Conservation (phyloP, 2,797 vertebrate species). For the Lacerta viridis region DNA sequence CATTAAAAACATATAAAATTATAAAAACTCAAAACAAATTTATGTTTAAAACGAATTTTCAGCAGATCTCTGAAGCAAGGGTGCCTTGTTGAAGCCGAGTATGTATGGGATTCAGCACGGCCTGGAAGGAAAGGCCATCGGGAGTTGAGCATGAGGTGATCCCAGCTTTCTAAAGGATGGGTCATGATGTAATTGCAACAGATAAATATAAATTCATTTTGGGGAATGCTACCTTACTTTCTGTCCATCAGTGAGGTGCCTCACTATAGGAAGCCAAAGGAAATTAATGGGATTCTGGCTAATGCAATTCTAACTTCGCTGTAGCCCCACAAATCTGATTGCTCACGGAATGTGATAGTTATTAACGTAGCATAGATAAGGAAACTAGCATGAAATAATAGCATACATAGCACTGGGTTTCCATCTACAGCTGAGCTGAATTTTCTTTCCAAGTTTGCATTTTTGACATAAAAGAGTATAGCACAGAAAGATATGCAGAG, state of each 20-base stretch:
- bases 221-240: not conserved
- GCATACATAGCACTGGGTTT: not conserved
- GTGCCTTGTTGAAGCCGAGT: too few relatives aligned
- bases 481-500: not conserved
- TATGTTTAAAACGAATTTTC: too few relatives aligned
- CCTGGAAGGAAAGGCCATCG: too few relatives aligned
- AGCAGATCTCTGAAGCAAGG: too few relatives aligned
- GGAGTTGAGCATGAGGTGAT: too few relatives aligned
- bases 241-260: not conserved
- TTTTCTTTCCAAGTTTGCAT: not conserved
- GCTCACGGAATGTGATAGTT: not conserved
- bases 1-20: too few relatives aligned
- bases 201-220: not conserved
- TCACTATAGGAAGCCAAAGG: not conserved
- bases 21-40: too few relatives aligned
- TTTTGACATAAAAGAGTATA: not conserved
- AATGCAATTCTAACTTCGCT: not conserved
- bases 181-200: not conserved
- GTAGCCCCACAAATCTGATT: not conserved
- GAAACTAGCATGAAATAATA: not conserved
- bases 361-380: not conserved
- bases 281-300: not conserved
- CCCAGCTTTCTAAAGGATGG: too few relatives aligned
- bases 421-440: not conserved
- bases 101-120: too few relatives aligned